Percentiles rank a stretch among this genome's conserved stretches.
Evolutionary conservation across 2,113 vertebrate species (phyloP).

Genomic region (Amblyopsis rosae): DNA sequence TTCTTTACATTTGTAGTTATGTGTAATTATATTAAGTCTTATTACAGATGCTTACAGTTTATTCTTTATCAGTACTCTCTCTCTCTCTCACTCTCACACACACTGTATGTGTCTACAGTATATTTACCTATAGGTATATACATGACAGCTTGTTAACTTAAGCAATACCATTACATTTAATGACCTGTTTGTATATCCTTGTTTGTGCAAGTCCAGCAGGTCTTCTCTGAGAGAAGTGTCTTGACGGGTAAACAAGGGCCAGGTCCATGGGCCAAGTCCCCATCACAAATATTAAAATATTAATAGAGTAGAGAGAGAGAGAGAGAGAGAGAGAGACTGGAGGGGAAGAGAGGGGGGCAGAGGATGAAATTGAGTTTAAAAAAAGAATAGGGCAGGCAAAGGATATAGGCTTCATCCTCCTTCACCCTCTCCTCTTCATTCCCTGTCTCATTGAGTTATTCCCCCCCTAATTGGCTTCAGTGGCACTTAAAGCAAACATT

Average conservation of each 20-base stretch:
- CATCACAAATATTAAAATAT: conserved; percentile 37
- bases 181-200: conserved; percentile 33
- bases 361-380: conserved; percentile 18
- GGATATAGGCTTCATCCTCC: conserved; percentile 12
- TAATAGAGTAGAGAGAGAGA: background rate
- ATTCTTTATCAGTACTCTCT: background rate
- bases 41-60: background rate
- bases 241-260: conserved; percentile 14
- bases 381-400: conserved; percentile 22
- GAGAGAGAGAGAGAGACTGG: conserved; percentile 1
- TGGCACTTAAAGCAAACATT: conserved; percentile 80
- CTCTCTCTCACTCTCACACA: background rate
- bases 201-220: conserved; percentile 46
- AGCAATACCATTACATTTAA: conserved; percentile 42
- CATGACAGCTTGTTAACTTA: conserved; percentile 34
- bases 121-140: conserved; percentile 17
- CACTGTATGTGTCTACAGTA: conserved; percentile 15
- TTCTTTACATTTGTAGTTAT: background rate
- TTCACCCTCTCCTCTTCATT: conserved; percentile 43
- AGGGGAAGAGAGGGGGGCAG: conserved; percentile 29
- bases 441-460: conserved; percentile 75
- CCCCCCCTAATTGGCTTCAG: conserved; percentile 77
- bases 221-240: conserved; percentile 17
- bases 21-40: too few species aligned
- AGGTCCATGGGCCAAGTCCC: conserved; percentile 28